Evolutionary conservation across 2,797 vertebrate genomes (phyloP).

Genomic region (Valencia hispanica): DNA sequence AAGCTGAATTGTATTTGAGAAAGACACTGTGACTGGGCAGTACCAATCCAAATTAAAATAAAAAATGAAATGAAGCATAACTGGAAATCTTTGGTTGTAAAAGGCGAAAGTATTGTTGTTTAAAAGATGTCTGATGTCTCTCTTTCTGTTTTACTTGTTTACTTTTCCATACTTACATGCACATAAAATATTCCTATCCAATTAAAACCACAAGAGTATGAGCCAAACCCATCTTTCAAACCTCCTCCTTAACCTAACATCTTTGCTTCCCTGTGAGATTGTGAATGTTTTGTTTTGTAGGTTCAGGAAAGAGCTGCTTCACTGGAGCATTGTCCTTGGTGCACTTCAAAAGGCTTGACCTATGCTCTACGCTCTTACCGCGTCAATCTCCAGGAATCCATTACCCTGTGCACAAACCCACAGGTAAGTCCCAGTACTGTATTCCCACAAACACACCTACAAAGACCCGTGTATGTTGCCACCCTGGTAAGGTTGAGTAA

Average conservation of each 20-base stretch:
- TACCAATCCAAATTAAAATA: slow-evolving; percentile 52
- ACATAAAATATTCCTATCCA: background rate
- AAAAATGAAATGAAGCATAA: slow-evolving; percentile 32
- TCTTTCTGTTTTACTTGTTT: background rate
- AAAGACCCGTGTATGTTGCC: background rate
- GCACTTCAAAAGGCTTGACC: slow-evolving; percentile 84
- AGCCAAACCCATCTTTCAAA: background rate
- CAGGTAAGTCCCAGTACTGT: slow-evolving; percentile 77
- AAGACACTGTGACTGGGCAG: slow-evolving; percentile 58
- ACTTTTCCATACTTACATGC: slow-evolving; percentile 1
- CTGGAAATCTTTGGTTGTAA: slow-evolving; percentile 90
- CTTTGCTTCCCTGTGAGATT: background rate
- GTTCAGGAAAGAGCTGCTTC: slow-evolving; percentile 69
- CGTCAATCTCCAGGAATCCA: slow-evolving; percentile 90
- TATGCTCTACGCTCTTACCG: slow-evolving; percentile 83
- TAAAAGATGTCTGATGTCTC: slow-evolving; percentile 6
- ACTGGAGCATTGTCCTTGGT: slow-evolving; percentile 86
- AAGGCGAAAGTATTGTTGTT: slow-evolving; percentile 86
- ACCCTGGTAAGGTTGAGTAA: background rate
- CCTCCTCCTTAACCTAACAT: background rate
- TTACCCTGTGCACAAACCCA: slow-evolving; percentile 90
- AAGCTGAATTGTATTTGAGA: slow-evolving; percentile 82
- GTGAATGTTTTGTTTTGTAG: slow-evolving; percentile 23
- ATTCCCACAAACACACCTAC: background rate
- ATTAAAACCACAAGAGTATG: background rate